Evolutionary conservation across 2,797 vertebrate species (phyloP), one percentile per base, ranked within the genome.

Genomic region (Mus spretus): DNA sequence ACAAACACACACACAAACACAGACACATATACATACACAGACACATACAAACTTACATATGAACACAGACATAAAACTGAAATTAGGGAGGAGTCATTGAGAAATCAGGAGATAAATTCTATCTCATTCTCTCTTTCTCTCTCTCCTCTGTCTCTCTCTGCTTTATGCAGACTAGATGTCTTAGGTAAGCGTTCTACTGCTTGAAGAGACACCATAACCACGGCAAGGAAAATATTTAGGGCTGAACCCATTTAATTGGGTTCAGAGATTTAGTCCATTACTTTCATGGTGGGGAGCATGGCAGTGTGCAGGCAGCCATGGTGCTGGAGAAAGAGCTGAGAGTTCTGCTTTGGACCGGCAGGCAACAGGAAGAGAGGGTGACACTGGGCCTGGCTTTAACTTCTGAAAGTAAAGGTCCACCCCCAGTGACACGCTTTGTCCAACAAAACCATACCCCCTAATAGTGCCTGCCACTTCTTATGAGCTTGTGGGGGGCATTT

Each of bases 41-140:
- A 65, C 7, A 67, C 3, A 34, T 0, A 67, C 14, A 67, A 0
- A 34, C 31, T 17, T 0, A 67, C 14, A 67, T 1, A 67, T 2
- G 17, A 6, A 70, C 15, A 17, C 2, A 70, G 0, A n/a, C 34
- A 28, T 83, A 75, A 67, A 44, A 34, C 6, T 70, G 81, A 90
- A 77, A 80, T 28, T 67, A 63, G 57, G 55, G 89, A 75, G 26
- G 59, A 34, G 1, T 81, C 4, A n/a, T 91, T 65, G 67, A 59
- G 77, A 96, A 91, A 9, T 78, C 24, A 93, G 19, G 59, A 86
- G 22, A 67, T 61, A 63, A n/a, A 57, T 37, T 83, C 81, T 61
- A 9, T 44, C 81, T 63, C 40, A 28, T 15, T 31, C 14, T 83
- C 26, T 44, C 14, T 63, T 4, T 26, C 24, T 24, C n/a, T 61